These are phyloP conservation scores for Catharus minimus DNA, from an alignment of 2,113 vertebrate species.

Conservation along the genomic window DNA sequence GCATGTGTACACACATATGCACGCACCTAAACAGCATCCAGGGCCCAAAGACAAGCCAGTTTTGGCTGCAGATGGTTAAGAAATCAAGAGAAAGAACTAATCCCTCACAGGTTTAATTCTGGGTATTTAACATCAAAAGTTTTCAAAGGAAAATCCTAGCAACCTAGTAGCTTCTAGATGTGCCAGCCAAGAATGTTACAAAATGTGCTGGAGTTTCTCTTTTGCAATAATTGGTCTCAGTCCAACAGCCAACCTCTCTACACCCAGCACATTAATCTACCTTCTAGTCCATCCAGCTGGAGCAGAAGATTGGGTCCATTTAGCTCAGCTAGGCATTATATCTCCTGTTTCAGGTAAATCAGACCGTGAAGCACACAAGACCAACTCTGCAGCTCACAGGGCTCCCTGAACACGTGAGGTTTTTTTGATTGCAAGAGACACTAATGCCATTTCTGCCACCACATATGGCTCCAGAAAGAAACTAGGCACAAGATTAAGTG, in stretches of 20 bases:
- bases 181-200: neutral
- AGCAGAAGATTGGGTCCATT: neutral
- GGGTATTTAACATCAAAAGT: neutral
- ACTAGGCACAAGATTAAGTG: neutral
- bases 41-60: neutral
- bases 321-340: neutral
- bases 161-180: neutral
- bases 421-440: neutral
- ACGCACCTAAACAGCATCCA: neutral
- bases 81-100: neutral
- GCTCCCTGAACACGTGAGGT: rapidly evolving
- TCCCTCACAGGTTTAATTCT: neutral
- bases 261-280: neutral
- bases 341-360: neutral
- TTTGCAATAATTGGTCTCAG: neutral
- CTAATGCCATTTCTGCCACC: neutral
- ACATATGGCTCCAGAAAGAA: neutral
- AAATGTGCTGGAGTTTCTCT: neutral
- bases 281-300: neutral
- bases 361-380: neutral
- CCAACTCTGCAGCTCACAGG: neutral
- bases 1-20: neutral
- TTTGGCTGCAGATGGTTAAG: neutral
- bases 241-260: neutral
- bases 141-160: neutral